Evolutionary conservation across 2,888 invertebrate species (phyloP), one percentile per base, ranked within the genome.

Genomic region (Agrenia bidenticulata): DNA sequence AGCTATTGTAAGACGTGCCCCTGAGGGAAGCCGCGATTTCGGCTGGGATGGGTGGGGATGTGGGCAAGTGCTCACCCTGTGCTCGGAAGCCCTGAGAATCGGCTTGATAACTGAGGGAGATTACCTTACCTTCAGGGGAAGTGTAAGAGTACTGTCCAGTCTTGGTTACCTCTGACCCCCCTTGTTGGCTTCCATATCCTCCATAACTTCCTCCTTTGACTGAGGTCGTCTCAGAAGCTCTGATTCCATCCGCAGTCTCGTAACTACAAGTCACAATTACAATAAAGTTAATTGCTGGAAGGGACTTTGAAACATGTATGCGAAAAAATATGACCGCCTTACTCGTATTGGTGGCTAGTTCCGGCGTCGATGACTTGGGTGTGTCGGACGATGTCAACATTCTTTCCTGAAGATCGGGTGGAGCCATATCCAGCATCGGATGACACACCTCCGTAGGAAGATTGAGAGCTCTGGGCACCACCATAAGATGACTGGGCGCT

Each of bases 51-150:
- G 56, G 58, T 1, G 69, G 69, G 26, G 67, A 54, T 37, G 54
- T 53, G 37, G 64, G 66, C 32, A 67, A 53, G 56, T 70, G 64
- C 26, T 58, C 60, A 21, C 66, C 69, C 7, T 13, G 9, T 2
- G 68, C 58, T n/a, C 39, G 53, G 62, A 64, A 71, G 7, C 71
- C 69, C 17, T 62, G 27, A 21, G 66, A 54, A 39, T 69, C 69
- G 13, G 71, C 71, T 7, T n/a, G 24, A 59, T 66, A 71, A 2
- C 39, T 58, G 37, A 63, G 13, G 17, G 55, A 56, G 39, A 69
- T 63, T 26, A 42, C 51, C 39, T 63, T 59, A 11, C 73, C 73
- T 50, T 70, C 70, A 1, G 73, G 70, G 21, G 73, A 27, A 9
- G 37, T 27, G 56, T 69, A 65, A 51, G 61, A 58, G 26, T 56